Base-by-base conservation (phyloP, 2,113 vertebrate genomes). In the Butorides virescens region DNA sequence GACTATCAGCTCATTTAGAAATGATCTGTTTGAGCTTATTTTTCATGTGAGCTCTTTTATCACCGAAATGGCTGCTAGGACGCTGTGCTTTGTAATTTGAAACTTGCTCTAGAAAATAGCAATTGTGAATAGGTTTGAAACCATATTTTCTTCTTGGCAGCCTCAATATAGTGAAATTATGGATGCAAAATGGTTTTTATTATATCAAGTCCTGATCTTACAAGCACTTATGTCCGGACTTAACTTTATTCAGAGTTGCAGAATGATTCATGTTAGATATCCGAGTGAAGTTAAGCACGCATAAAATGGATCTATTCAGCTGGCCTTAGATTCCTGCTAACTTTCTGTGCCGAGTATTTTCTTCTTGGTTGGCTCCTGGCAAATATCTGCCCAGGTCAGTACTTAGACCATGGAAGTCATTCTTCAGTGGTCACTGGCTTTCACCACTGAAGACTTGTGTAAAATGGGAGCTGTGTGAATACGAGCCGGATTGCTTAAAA, bases 1-100 rank as follows among this genome's bases (percentile, higher is more conserved):
- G 56, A 68, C 10, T 71, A 56, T 75, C 70, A 65, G 61, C 85
- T 92, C 55, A 42, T 89, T 81, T 92, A 91, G 66, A 90, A 94
- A 91, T 91, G 0, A 86, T 47, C 49, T 37, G 46, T 84, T 72
- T 62, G 49, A 61, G 27, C 16, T 84, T 85, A 78, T 66, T 93
- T 96, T 96, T 86, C 46, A n/a, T 49, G 49, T 68, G 30, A 85
- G 70, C 34, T 93, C 76, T 53, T 92, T 72, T 68, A 46, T 91
- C 66, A 78, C 17, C 29, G 30, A 91, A 96, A 94, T 85, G 21
- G 39, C 76, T 93, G 32, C 76, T 94, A 82, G 39, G 22, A 90
- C 3, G 3, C 26, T 80, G 32, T 75, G 30, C 67, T 94, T 86
- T 77, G 86, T 88, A 90, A 96, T 90, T 71, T 84, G 67, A 95